A percentile compares a stretch with the other conserved stretches of the same genome.
These are phyloP conservation scores for Elanoides forficatus DNA, from an alignment of 2,113 vertebrate genomes.

Conservation along the genomic window DNA sequence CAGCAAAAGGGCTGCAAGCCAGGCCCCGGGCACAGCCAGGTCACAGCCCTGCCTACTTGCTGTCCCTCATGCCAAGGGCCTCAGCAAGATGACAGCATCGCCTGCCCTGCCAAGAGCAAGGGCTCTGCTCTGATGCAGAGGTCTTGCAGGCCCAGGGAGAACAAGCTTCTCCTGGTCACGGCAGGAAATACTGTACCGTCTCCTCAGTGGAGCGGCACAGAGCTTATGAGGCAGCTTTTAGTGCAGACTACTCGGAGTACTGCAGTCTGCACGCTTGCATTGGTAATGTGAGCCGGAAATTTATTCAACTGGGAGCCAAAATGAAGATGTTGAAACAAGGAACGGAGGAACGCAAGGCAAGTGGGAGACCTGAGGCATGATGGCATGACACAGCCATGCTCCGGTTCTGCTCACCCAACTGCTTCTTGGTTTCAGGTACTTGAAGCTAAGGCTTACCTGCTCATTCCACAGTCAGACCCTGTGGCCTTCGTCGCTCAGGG, in stretches of 20 bases:
- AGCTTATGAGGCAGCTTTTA: slow-evolving; percentile 83
- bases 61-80: neutral
- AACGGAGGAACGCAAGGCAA: slow-evolving; percentile 81
- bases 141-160: neutral
- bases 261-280: slow-evolving; percentile 75
- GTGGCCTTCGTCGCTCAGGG: too few relatives aligned
- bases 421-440: slow-evolving; percentile 70
- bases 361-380: neutral
- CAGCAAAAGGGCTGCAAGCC: neutral
- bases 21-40: neutral
- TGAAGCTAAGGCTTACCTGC: too few relatives aligned
- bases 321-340: slow-evolving; percentile 79
- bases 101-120: neutral
- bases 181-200: slow-evolving; percentile 77
- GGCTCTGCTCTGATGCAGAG: neutral
- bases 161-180: neutral
- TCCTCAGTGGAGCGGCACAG: slow-evolving; percentile 71
- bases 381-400: rapidly evolving
- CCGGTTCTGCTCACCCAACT: rapidly evolving
- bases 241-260: slow-evolving; percentile 80
- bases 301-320: slow-evolving; percentile 82
- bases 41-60: neutral
- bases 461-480: too few relatives aligned
- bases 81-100: neutral
- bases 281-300: slow-evolving; percentile 75